These are phyloP conservation scores for Pangasianodon gigas DNA, from an alignment of 2,113 vertebrate genomes.

Conservation along the genomic window DNA sequence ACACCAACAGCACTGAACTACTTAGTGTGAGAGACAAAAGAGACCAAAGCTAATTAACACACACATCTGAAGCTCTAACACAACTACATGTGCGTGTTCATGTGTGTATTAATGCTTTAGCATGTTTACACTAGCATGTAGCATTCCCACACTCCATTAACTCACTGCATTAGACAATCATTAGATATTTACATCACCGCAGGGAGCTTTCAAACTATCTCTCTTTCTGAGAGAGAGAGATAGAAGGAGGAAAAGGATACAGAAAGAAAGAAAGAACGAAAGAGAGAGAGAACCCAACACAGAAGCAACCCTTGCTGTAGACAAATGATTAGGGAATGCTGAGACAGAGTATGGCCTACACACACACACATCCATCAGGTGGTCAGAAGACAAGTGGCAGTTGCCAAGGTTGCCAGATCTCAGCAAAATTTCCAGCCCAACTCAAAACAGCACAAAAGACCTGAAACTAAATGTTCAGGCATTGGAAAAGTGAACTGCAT, in stretches of 20 bases:
- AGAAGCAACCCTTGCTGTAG: too few relatives aligned
- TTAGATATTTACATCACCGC: constrained; percentile 39
- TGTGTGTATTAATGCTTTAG: constrained; percentile 32
- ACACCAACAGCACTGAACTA: background rate
- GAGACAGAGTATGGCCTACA: too few relatives aligned
- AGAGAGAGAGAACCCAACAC: too few relatives aligned
- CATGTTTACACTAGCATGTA: constrained; percentile 41
- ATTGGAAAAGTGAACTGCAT: too few relatives aligned
- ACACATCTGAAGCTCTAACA: background rate
- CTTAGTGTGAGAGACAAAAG: background rate
- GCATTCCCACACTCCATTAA: constrained; percentile 40
- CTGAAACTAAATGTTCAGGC: too few relatives aligned
- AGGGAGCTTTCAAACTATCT: background rate
- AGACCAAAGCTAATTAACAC: background rate
- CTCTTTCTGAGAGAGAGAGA: background rate
- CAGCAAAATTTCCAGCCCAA: too few relatives aligned
- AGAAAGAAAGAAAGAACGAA: too few relatives aligned
- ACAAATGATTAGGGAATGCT: too few relatives aligned
- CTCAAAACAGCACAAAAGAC: background rate
- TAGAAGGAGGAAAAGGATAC: background rate
- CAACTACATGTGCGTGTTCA: background rate
- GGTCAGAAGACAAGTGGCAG: background rate
- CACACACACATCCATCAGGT: too few relatives aligned
- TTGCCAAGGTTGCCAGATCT: too few relatives aligned
- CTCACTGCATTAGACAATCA: constrained; percentile 6